Base-by-base conservation (phyloP, 2,113 vertebrate species). In the Lophochroa leadbeateri region DNA sequence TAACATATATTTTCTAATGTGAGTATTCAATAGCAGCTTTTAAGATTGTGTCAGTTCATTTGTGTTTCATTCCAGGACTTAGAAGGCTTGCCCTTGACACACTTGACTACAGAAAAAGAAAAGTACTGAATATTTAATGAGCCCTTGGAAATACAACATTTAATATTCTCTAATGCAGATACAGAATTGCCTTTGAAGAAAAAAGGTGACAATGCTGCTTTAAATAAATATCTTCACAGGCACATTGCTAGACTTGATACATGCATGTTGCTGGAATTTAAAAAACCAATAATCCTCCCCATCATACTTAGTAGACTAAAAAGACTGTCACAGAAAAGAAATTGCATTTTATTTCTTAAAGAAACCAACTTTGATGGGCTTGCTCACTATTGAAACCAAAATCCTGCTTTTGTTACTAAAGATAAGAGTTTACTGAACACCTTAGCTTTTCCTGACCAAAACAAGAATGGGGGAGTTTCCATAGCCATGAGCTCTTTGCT, bases 91-190 rank as follows among this genome's bases (percentile, higher is more conserved):
- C 24, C 96, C 96, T 98, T 97, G 95, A 97, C 69, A 80, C 11
- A 82, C 33, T 96, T 75, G 53, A 94, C 80, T 96, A 91, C 53
- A 94, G 39, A 89, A 96, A 94, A 95, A 88, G 74, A 90, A 96
- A 94, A 65, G 77, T 81, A 74, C 35, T 98, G 69, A 97, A 98
- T 97, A 98, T 98, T 98, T 97, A 97, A 97, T 97, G 94, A 94
- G 70, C 28, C 75, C 71, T 97, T 95, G 76, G 91, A 97, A 98
- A 98, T 93, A 88, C 86, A 96, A 90, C 68, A 93, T 96, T 89
- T 96, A 92, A 96, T 96, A 97, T 97, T 93, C 94, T 97, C 91
- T 95, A 88, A 85, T 83, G 84, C 17, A 95, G 86, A 46, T 74
- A 90, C 24, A 83, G 82, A 85, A 85, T 10, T 96, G 41, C 82